Evolutionary conservation across 1,140 invertebrate genomes (phyloP), one percentile per base, ranked within the genome.

Genomic region (Rhyacophila brunnea): DNA sequence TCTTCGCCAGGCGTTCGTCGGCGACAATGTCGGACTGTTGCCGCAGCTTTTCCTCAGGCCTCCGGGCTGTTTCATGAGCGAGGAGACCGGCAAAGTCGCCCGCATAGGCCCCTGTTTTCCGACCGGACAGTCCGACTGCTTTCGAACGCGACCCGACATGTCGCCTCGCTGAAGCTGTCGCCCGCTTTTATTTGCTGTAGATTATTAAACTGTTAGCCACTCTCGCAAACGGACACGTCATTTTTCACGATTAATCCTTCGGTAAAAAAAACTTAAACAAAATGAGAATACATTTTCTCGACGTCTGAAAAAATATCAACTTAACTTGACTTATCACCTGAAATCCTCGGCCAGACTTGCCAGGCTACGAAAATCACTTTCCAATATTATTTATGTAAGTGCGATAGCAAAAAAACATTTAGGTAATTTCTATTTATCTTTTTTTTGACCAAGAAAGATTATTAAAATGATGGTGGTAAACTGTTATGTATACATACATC

Each of bases 91-190:
- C 64, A 89, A 75, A 45, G 86, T 88, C 36, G 87, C 87, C 71
- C 85, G 82, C 83, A 88, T 84, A 57, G 87, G 86, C 23, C 86
- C 86, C 66, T 85, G 83, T 75, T 87, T 87, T 19, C 81, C 79
- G 53, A 80, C 79, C 58, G 83, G 81, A 70, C 83, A 85, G 67
- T 85, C 84, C 58, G 85, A 85, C 65, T 85, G 85, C 74, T 86
- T 87, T 69, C 83, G 79, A 73, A 85, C 82, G 68, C 85, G 81
- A 68, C 80, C 79, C 71, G 85, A 83, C 83, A 84, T 85, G 71
- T 77, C 44, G 15, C 18, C 23, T 28, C 13, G 34, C 19, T 34
- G 5, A 14, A 32, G 46, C 10, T 23, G 13, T 34, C 44, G 42
- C 19, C 35, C 32, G 17, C 45, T 19, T 45, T 50, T 58, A 58